Conservation (phyloP, 2,888 invertebrate genomes). For the Calameuta pallipes region DNA sequence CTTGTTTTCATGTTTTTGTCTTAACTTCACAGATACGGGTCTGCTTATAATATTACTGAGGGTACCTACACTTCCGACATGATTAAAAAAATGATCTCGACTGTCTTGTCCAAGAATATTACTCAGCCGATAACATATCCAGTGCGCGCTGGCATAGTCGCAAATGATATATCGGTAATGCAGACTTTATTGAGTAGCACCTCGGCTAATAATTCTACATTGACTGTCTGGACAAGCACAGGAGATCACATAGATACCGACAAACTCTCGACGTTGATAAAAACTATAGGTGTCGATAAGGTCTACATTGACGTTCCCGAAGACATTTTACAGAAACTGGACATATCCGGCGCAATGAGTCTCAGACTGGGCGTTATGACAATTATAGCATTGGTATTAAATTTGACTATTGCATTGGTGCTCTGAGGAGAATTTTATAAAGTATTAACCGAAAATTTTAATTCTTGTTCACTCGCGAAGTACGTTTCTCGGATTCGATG, state of each 20-base stretch:
- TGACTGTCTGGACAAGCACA: constrained; percentile 84
- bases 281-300: constrained; percentile 74
- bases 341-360: constrained; percentile 48
- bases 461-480: neutral
- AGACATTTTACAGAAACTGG: constrained; percentile 69
- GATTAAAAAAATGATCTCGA: constrained; percentile 76
- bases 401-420: constrained; percentile 1
- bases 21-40: constrained; percentile 41
- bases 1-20: neutral
- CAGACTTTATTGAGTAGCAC: constrained; percentile 71
- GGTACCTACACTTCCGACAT: constrained; percentile 74
- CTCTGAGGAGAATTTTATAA: constrained; percentile 2
- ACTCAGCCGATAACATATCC: constrained; percentile 85
- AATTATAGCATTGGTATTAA: constrained; percentile 5
- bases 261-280: constrained; percentile 75
- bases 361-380: constrained; percentile 13
- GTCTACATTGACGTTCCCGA: constrained; percentile 84
- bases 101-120: constrained; percentile 69
- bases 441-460: neutral
- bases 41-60: constrained; percentile 55
- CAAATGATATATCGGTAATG: constrained; percentile 74
- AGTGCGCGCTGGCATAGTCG: constrained; percentile 77
- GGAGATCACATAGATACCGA: constrained; percentile 77
- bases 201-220: constrained; percentile 69
- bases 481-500: neutral